Evolutionary conservation across 2,888 invertebrate genomes (phyloP).

Genomic region (Spilarctia lutea): DNA sequence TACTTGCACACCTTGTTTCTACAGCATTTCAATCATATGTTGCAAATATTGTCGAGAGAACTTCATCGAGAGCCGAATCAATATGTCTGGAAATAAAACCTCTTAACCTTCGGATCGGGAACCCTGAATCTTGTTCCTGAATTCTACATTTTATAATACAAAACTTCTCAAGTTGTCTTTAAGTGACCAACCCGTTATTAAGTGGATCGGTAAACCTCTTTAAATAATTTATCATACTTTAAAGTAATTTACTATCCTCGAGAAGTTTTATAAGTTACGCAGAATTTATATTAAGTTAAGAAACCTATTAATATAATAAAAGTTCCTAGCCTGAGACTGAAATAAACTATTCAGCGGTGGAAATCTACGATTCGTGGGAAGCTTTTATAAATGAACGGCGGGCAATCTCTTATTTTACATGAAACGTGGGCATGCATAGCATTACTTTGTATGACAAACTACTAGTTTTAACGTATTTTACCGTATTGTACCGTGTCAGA

Average conservation of each 20-base stretch:
- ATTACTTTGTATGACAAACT: background rate
- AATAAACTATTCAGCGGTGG: background rate
- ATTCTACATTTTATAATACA: background rate
- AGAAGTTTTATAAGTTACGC: slow-evolving; percentile 17
- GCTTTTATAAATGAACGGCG: background rate
- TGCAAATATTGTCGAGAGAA: background rate
- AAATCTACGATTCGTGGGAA: background rate
- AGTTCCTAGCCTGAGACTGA: background rate
- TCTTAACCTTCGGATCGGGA: background rate
- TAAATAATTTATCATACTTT: slow-evolving; percentile 31
- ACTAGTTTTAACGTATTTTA: background rate
- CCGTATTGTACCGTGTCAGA: background rate
- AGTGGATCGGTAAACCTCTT: slow-evolving; percentile 26
- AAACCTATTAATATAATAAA: slow-evolving; percentile 27
- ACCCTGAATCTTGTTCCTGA: background rate
- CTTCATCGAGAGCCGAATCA: background rate
- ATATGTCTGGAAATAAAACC: background rate
- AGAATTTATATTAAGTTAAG: slow-evolving; percentile 17
- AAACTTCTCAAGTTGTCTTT: background rate
- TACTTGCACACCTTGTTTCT: no score
- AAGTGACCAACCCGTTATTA: slow-evolving; percentile 24
- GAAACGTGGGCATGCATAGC: background rate
- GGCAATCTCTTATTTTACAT: background rate
- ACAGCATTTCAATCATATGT: no score
- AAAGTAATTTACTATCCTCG: slow-evolving; percentile 2